These are phyloP conservation scores for Conops quadrifasciatus DNA, from an alignment of 2,888 invertebrate genomes.

Conservation along the genomic window DNA sequence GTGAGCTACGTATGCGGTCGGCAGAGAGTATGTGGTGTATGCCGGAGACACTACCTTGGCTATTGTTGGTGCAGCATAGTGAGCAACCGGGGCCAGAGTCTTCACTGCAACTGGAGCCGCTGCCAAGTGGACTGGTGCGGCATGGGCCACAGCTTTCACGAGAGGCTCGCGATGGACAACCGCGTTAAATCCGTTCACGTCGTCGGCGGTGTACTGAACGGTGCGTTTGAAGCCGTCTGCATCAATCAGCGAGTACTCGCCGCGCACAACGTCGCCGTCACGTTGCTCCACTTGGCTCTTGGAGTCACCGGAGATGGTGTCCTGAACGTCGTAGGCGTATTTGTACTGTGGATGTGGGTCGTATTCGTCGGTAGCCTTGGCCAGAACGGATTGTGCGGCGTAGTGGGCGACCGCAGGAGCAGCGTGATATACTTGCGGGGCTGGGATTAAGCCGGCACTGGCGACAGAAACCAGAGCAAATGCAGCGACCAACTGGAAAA, in stretches of 20 bases:
- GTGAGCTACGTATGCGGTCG: conserved; percentile 38
- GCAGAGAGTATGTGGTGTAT: conserved; percentile 39
- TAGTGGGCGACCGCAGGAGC: conserved; percentile 44
- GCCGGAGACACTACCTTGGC: conserved; percentile 44
- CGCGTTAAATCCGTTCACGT: conserved; percentile 28
- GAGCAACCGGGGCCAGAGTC: conserved; percentile 35
- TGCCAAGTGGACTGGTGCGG: conserved; percentile 45
- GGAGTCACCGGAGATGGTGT: conserved; percentile 59
- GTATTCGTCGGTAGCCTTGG: conserved; percentile 56
- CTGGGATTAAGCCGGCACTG: conserved; percentile 56
- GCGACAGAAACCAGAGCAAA: conserved; percentile 50
- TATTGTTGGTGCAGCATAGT: conserved; percentile 42
- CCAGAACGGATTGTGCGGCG: conserved; percentile 37
- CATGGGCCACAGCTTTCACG: conserved; percentile 46
- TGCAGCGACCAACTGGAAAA: conserved; percentile 44
- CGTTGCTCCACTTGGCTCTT: conserved; percentile 61
- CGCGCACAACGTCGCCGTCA: conserved; percentile 60
- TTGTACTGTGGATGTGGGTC: conserved; percentile 61
- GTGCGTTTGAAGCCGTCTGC: conserved; percentile 57
- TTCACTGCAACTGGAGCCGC: conserved; percentile 45
- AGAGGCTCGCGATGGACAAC: conserved; percentile 42
- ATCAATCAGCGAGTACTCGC: conserved; percentile 60
- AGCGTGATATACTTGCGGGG: conserved; percentile 43
- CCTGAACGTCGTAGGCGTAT: conserved; percentile 60
- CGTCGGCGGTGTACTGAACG: conserved; percentile 30